phyloP scores from a whole-genome alignment of 2,113 vertebrate genomes.

The Montifringilla adamsi region DNA sequence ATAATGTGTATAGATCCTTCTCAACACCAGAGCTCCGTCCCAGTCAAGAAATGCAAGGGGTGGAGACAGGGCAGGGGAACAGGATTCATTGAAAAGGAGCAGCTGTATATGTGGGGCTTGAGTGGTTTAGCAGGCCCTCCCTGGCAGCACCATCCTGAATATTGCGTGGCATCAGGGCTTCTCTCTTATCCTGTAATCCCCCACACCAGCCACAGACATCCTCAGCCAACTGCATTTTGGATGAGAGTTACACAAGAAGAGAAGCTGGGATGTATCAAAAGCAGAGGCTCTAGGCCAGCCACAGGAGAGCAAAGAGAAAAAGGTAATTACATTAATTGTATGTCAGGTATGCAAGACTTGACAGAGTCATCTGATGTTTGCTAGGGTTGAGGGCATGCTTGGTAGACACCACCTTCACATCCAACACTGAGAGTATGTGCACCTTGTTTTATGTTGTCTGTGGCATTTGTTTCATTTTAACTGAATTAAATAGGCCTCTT shows the following conservation, averaged over 20 bases:
- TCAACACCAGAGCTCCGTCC: background rate
- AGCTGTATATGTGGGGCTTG: background rate
- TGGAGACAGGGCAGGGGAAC: background rate
- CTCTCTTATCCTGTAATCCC: background rate
- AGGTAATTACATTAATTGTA: rapidly evolving
- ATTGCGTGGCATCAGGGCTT: rapidly evolving
- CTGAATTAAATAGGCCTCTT: background rate
- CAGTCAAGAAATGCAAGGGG: background rate
- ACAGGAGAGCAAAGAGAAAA: background rate
- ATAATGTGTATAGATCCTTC: background rate
- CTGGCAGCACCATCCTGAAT: background rate
- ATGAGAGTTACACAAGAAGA: background rate
- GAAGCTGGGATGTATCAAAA: background rate
- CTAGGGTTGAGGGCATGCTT: background rate
- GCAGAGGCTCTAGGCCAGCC: background rate
- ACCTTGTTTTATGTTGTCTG: background rate
- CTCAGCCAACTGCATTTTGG: background rate
- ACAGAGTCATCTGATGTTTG: background rate
- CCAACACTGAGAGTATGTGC: background rate
- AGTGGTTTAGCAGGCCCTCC: background rate
- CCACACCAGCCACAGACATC: background rate
- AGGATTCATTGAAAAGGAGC: background rate
- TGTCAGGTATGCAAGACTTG: rapidly evolving
- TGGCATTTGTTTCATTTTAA: background rate
- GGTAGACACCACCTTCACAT: background rate